Percentiles rank a stretch among this genome's conserved stretches.
Conservation (phyloP, 2,113 vertebrate genomes). For the Urocolius indicus region DNA sequence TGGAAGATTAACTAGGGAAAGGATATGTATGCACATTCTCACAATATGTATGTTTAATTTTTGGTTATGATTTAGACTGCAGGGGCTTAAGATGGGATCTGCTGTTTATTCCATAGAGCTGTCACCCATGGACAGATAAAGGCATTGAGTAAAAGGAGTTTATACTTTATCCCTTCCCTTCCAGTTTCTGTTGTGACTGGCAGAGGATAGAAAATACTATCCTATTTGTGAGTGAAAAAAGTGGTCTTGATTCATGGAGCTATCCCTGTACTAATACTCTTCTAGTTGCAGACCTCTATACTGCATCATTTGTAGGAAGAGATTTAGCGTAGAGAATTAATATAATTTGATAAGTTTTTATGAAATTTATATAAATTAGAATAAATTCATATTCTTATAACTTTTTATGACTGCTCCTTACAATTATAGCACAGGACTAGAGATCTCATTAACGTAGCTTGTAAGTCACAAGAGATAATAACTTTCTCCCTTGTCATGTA, state of each 20-base stretch:
- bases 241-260: not conserved
- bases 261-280: not conserved
- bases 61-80: not conserved
- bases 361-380: not conserved
- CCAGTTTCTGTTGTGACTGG: not conserved
- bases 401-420: not conserved
- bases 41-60: not conserved
- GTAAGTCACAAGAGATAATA: not conserved
- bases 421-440: not conserved
- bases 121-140: not conserved
- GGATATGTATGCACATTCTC: fast-evolving
- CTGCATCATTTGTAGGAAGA: not conserved
- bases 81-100: not conserved
- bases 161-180: not conserved
- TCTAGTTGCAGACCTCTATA: not conserved
- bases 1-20: not conserved
- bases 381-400: not conserved
- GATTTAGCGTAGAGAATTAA: not conserved
- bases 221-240: not conserved
- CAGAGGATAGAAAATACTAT: not conserved
- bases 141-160: not conserved
- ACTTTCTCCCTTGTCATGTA: not conserved
- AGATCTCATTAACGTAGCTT: not conserved
- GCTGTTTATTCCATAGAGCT: not conserved
- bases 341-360: not conserved